phyloP scores from a whole-genome alignment of 1,140 invertebrate species.

The Macrotrachela quadricornifera region DNA sequence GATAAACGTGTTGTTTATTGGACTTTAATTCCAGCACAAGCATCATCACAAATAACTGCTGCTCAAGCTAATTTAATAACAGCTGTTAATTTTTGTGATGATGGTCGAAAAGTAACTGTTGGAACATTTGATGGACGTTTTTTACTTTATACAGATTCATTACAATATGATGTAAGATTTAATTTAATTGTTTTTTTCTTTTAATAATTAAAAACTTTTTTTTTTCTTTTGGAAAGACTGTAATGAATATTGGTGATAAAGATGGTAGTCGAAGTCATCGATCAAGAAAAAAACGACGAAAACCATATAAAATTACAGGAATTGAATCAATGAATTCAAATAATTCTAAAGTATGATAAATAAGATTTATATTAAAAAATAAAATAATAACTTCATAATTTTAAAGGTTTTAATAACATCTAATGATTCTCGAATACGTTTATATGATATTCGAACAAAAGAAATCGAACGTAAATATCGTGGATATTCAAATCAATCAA shows the following conservation, averaged over 20 bases:
- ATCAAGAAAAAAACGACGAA: neutral
- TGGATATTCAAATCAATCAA: conserved; percentile 78
- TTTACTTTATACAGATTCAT: conserved; percentile 87
- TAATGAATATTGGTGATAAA: neutral
- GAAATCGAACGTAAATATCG: conserved; percentile 88
- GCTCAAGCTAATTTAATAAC: conserved; percentile 59
- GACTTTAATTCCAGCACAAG: no score
- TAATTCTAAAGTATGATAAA: conserved; percentile 52
- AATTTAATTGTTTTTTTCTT: neutral
- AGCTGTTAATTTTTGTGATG: conserved; percentile 84
- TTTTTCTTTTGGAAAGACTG: no score
- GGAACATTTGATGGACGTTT: conserved; percentile 85
- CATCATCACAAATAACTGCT: neutral
- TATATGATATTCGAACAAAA: conserved; percentile 85
- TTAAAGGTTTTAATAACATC: conserved; percentile 81
- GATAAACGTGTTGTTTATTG: no score
- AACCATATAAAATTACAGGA: conserved; percentile 59
- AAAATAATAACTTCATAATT: conserved; percentile 42
- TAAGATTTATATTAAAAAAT: neutral
- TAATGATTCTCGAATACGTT: conserved; percentile 81
- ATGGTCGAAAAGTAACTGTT: conserved; percentile 89
- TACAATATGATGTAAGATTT: conserved; percentile 14
- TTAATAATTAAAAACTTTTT: neutral
- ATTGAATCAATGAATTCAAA: conserved; percentile 77
- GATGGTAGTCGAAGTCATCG: neutral